Evolutionary conservation across 2,888 invertebrate species (phyloP).

Genomic region (Pollenia griseotomentosa): DNA sequence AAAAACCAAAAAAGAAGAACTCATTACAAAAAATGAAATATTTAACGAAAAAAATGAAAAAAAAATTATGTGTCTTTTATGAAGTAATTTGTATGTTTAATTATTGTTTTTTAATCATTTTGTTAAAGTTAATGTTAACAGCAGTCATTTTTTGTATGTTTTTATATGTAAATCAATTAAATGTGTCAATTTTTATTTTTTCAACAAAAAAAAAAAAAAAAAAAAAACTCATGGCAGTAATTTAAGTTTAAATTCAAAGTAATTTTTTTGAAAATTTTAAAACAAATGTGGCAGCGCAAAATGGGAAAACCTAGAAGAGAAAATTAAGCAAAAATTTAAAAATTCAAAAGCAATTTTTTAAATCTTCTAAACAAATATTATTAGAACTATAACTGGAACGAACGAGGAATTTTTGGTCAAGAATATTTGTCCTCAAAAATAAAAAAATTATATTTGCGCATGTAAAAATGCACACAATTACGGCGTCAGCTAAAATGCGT

Average conservation of each 20-base stretch:
- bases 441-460: too few relatives aligned
- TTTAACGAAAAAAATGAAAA: slow-evolving; percentile 78
- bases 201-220: background rate
- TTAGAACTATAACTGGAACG: too few relatives aligned
- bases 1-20: slow-evolving; percentile 63
- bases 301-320: background rate
- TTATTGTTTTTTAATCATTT: slow-evolving; percentile 6
- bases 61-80: slow-evolving; percentile 43
- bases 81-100: background rate
- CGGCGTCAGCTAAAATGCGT: too few relatives aligned
- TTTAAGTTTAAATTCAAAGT: background rate
- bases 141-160: slow-evolving; percentile 2
- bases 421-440: too few relatives aligned
- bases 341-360: background rate
- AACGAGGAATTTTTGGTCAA: too few relatives aligned
- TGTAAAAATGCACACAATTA: too few relatives aligned
- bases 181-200: slow-evolving; percentile 14
- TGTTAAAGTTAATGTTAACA: slow-evolving; percentile 41
- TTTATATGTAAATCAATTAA: slow-evolving; percentile 48
- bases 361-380: too few relatives aligned
- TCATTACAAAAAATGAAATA: slow-evolving; percentile 80
- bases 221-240: slow-evolving; percentile 23
- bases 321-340: background rate
- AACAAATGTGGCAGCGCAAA: slow-evolving; percentile 3
- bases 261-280: background rate